Base-by-base conservation (phyloP, 2,888 invertebrate genomes). In the Caenorhabditis afra region DNA sequence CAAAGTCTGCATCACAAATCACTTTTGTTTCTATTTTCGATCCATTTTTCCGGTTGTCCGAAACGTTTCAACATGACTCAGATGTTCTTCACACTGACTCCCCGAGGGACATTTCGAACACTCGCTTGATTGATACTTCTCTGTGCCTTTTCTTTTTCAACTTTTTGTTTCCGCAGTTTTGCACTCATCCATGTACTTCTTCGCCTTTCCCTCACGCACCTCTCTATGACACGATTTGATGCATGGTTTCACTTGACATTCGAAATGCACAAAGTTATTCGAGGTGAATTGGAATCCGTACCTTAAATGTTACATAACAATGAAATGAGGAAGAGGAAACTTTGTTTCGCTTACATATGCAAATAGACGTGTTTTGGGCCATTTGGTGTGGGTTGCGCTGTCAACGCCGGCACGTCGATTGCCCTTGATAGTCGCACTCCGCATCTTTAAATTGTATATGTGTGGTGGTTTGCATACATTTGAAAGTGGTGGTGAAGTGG, bases 341-440 rank as follows among this genome's bases (percentile, higher is more conserved):
- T 70, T 50, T 74, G 37, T 66, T 44, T 58, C 59, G 37, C 75
- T 70, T 82, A 87, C 82, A 90, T 87, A 78, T 90, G 86, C 49
- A 89, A 85, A 76, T 86, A 90, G 52, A 88, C 86, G 75, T 90
- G 90, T 80, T 90, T 90, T 11, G 88, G 82, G 35, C 86, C 85
- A 67, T 86, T 82, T 53, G 81, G 73, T 45, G 71, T 71, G 16
- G 77, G 86, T 81, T 68, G 83, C 41, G 73, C 83, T 11, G 80
- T 74, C 71, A 90, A 71, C 20, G 86, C 87, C 8, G 90, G 90
- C 50, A 85, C 85, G 62, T 90, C 90, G 23, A 90, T 85, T 39
- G 90, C 90, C 47, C 89, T 68, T 47, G 86, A 82, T 47, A 89
- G 81, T 50, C 86, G 82, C 39, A 90, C 85, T 20, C 86, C 89